A percentile compares a stretch with the other conserved stretches of the same genome.
Evolutionary conservation across 2,113 vertebrate species (phyloP).

Genomic region (Clupea harengus): DNA sequence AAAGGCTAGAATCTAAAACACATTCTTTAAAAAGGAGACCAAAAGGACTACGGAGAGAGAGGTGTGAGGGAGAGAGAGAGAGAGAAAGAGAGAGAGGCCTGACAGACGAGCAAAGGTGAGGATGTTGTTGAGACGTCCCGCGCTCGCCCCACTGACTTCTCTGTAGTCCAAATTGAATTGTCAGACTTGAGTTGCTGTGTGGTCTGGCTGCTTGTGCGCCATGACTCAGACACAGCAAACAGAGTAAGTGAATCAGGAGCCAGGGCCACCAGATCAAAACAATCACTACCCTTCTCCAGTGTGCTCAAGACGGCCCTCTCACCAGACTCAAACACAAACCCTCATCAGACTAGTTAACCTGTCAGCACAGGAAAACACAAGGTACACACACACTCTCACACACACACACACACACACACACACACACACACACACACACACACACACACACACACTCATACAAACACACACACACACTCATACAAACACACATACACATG

Average conservation of each 20-base stretch:
- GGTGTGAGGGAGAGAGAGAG: neutral
- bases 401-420: no score
- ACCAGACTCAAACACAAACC: neutral
- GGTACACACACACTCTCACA: no score
- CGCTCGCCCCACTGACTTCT: neutral
- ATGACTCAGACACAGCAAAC: neutral
- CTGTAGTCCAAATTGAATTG: neutral
- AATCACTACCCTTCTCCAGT: neutral
- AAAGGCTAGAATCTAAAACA: neutral
- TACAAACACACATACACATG: neutral
- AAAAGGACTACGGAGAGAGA: no score
- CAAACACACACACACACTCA: neutral
- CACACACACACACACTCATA: neutral
- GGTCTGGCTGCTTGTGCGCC: neutral
- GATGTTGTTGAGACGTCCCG: neutral
- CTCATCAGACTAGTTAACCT: neutral
- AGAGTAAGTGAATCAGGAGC: conserved; percentile 15
- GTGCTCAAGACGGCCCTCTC: neutral
- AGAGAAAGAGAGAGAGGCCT: neutral
- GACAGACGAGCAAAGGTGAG: neutral
- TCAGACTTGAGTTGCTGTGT: neutral
- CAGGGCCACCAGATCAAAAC: neutral
- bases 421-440: neutral
- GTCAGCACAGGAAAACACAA: neutral
- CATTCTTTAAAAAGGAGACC: neutral